These are phyloP conservation scores for Psophia crepitans DNA, from an alignment of 2,113 vertebrate species.

Conservation along the genomic window DNA sequence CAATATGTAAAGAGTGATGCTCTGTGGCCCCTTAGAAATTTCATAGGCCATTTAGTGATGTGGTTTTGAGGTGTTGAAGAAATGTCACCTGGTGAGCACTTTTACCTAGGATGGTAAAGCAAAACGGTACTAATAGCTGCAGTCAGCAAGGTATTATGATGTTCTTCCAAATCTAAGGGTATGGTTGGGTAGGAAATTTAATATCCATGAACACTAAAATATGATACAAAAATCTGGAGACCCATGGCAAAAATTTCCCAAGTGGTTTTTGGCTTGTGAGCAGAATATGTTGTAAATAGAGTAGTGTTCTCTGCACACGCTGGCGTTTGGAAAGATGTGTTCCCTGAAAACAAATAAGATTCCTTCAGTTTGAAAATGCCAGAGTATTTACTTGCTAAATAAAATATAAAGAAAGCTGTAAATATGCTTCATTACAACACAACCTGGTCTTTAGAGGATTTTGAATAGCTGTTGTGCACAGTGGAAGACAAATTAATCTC, in stretches of 20 bases:
- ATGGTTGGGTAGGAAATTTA: constrained; percentile 1
- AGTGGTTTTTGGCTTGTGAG: not conserved
- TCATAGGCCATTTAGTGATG: constrained; percentile 6
- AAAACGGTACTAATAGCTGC: not conserved
- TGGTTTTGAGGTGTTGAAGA: constrained; percentile 16
- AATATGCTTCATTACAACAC: constrained; percentile 63
- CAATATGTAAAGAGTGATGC: not conserved
- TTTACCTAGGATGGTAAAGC: not conserved
- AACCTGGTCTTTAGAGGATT: constrained; percentile 40
- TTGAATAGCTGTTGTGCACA: constrained; percentile 50
- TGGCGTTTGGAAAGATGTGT: not conserved
- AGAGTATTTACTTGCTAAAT: constrained; percentile 43
- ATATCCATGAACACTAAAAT: not conserved
- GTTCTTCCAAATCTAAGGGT: not conserved
- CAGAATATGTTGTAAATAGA: not conserved
- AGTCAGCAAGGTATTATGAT: not conserved
- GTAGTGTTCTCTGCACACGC: not conserved
- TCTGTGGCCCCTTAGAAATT: constrained; percentile 12
- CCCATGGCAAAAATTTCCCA: not conserved
- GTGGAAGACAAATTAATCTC: constrained; percentile 65
- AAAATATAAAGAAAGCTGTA: constrained; percentile 58
- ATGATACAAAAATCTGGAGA: not conserved
- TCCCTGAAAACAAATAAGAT: constrained; percentile 14
- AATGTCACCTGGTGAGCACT: not conserved
- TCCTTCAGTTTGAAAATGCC: constrained; percentile 26